phyloP scores from a whole-genome alignment of 2,888 invertebrate genomes.

The Eupithecia abbreviata region DNA sequence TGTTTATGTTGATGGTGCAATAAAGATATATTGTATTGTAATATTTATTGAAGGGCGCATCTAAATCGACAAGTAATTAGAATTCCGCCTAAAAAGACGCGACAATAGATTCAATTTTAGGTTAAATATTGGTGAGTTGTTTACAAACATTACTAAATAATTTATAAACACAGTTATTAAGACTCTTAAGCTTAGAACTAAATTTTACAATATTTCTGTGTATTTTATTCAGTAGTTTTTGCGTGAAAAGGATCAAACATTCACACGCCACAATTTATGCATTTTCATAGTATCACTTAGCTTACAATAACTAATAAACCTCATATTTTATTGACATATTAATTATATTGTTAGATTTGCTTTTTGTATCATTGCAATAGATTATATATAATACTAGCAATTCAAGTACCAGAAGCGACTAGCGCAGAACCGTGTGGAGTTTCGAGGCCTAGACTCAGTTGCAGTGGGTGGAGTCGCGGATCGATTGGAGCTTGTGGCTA shows the following conservation, averaged over 20 bases:
- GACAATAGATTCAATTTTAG: no score
- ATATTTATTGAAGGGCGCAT: no score
- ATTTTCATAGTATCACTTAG: not conserved
- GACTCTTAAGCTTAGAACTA: not conserved
- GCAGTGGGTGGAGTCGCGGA: not conserved
- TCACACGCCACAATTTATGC: not conserved
- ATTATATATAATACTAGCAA: not conserved
- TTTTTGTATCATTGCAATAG: not conserved
- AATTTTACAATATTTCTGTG: not conserved
- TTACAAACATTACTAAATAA: no score
- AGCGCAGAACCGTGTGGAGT: not conserved
- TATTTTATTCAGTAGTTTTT: not conserved
- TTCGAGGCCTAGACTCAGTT: not conserved
- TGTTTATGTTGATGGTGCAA: no score
- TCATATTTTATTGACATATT: not conserved
- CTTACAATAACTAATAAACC: not conserved
- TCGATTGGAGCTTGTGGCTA: no score
- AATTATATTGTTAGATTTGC: not conserved
- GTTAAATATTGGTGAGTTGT: no score
- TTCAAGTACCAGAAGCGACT: not conserved
- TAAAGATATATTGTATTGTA: no score
- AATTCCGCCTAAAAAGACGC: no score
- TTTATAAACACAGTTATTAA: not conserved
- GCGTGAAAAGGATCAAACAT: not conserved
- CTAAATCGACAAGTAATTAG: no score